Evolutionary conservation across 2,797 vertebrate species (phyloP), one percentile per base, ranked within the genome.

Genomic region (Pangasius djambal): DNA sequence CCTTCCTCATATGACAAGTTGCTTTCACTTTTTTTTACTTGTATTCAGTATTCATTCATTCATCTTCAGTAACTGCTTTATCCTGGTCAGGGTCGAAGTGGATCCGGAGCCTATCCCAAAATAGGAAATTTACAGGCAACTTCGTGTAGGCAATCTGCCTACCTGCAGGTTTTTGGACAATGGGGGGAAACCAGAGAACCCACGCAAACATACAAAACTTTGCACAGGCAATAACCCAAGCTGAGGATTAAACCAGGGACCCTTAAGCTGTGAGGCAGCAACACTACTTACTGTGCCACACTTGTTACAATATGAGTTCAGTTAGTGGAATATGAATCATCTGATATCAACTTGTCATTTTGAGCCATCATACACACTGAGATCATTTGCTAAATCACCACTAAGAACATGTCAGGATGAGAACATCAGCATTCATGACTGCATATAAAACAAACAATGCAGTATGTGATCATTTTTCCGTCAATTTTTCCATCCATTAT

Each of bases 1-100:
- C 1, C 50, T 34, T 79, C n/a, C 4, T 81, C 55, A 59, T 22
- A 59, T 37, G 57, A 83, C 81, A 63, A 81, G 52, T n/a, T 83
- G 12, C 40, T 63, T 83, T 83, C 4, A 28, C 25, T 50, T 77
- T 48, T 37, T 48, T 78, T 77, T 31, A 78, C 25, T 52, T 52
- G 12, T 50, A 12, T 50, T 50, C 15, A 78, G 28, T 55, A 34
- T 79, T 55, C 22, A 79, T 55, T 55, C 28, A 79, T 40, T 59
- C 22, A 82, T 52, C 50, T 82, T 82, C 7, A 81, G 52, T 81
- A 57, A 57, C n/a, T 34, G 52, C 52, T 57, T 57, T 77, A 77
- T 25, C 44, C 74, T 50, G 74, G 18, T 57, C 77, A 31, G n/a
- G 13, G 77, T 55, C 18, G 1, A 44, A 20, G n/a, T 10, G 28